Evolutionary conservation across 35 echinoderm and acorn worm genomes (phyloP).

Genomic region (Holothuria glaberrima): DNA sequence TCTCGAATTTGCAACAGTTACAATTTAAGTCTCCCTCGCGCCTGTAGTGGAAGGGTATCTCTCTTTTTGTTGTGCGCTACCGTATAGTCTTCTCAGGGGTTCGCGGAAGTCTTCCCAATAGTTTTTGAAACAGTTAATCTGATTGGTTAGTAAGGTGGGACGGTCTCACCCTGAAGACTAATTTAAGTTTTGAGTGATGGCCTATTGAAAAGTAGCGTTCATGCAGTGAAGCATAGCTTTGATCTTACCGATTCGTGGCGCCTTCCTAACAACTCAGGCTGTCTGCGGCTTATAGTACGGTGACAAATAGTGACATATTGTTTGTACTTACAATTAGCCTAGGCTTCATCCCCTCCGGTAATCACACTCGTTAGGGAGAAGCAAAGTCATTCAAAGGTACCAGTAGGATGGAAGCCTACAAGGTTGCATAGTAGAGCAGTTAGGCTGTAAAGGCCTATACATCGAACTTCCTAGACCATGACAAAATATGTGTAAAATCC

Average conservation of each 20-base stretch:
- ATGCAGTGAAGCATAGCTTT: conserved; percentile 36
- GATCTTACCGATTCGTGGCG: conserved; percentile 43
- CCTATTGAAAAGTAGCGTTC: conserved; percentile 52
- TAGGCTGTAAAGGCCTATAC: too few relatives aligned
- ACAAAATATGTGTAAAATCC: too few relatives aligned
- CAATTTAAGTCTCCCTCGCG: neutral
- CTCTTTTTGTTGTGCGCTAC: too few relatives aligned
- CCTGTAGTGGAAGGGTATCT: too few relatives aligned
- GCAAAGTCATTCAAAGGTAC: too few relatives aligned
- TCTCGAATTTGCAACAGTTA: conserved; percentile 45
- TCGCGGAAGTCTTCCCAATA: neutral
- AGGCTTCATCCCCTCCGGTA: conserved; percentile 53
- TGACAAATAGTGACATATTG: conserved; percentile 66
- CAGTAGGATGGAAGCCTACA: too few relatives aligned
- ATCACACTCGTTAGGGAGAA: conserved; percentile 38
- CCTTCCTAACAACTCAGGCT: conserved; percentile 52
- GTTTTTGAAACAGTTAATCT: neutral
- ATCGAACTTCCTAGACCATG: too few relatives aligned
- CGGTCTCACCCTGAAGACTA: neutral
- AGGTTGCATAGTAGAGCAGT: too few relatives aligned
- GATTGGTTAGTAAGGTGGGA: conserved; percentile 25
- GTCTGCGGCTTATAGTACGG: conserved; percentile 54
- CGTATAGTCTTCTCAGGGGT: too few relatives aligned
- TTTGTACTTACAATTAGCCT: conserved; percentile 62
- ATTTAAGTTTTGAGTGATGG: conserved; percentile 39